A percentile compares a stretch with the other conserved stretches of the same genome.
Evolutionary conservation across 1,140 invertebrate genomes (phyloP).

Genomic region (Papilio helenus): DNA sequence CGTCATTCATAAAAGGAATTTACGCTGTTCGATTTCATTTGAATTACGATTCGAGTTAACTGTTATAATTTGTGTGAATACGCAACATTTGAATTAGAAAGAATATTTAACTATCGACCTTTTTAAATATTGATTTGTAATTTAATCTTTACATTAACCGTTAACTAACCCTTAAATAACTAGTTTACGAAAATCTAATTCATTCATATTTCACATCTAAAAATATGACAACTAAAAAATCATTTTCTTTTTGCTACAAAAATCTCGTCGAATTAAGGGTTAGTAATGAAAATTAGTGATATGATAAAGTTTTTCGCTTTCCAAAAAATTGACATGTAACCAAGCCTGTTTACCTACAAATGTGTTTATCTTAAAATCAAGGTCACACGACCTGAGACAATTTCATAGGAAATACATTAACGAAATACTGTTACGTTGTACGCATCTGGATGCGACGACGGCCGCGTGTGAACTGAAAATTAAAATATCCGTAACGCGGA

Average conservation of each 20-base stretch:
- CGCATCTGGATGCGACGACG: conserved; percentile 59
- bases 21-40: conserved; percentile 8
- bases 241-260: too few species aligned
- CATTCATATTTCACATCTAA: too few species aligned
- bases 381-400: conserved; percentile 6
- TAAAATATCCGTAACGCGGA: conserved; percentile 66
- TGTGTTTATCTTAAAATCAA: background rate
- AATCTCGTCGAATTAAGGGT: too few species aligned
- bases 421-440: conserved; percentile 48
- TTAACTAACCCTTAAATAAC: too few species aligned
- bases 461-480: conserved; percentile 76
- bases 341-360: background rate
- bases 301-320: too few species aligned
- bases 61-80: background rate
- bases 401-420: conserved; percentile 41
- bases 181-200: too few species aligned
- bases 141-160: too few species aligned
- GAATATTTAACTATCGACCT: background rate
- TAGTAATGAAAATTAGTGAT: too few species aligned
- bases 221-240: too few species aligned
- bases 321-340: too few species aligned
- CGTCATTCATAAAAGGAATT: conserved; percentile 13
- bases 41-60: conserved; percentile 13
- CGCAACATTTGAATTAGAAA: background rate
- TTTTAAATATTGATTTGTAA: too few species aligned